Evolutionary conservation across 2,888 invertebrate genomes (phyloP), one percentile per base, ranked within the genome.

Genomic region (Atherix ibis): DNA sequence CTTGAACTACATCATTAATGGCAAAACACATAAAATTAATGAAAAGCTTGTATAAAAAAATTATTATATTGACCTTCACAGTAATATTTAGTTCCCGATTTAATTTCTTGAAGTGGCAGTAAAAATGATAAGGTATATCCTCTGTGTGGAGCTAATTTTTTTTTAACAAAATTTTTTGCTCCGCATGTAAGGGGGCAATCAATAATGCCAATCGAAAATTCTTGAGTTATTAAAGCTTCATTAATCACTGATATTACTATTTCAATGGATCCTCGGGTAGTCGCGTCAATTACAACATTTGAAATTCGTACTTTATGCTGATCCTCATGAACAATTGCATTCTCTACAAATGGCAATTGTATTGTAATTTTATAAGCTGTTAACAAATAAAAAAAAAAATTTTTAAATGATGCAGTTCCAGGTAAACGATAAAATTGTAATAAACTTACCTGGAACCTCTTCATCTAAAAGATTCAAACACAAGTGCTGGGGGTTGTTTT

Each of bases 271-370:
- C 53, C 50, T 31, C 41, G 46, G n/a, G 48, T 48, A 2, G 53
- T 55, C 4, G 50, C 52, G 40, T 56, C 56, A 13, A 46, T 48
- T 8, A 53, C 35, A 27, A 56, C 46, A 40, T 40, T 44, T 2
- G 46, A 40, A 8, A 56, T 48, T 27, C 50, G 50, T 2, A 51
- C 46, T 16, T 41, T 46, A 8, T 31, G 19, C 9, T 17, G 19
- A 17, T 49, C 46, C 6, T 19, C 19, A 5, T 37, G 31, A 3
- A 49, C 28, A 5, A 51, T 37, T 2, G 41, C 35, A 30, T 56
- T 56, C 29, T 53, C 47, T 3, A 46, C 39, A 29, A 56, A 56
- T 5, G 57, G 51, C 32, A 54, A 46, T 39, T 54, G 49, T 8
- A 56, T 37, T 43, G 51, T 51, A 4, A 56, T 44, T 26, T 38